These are phyloP conservation scores for Formica selysi DNA, from an alignment of 1,140 invertebrate genomes.

Conservation along the genomic window DNA sequence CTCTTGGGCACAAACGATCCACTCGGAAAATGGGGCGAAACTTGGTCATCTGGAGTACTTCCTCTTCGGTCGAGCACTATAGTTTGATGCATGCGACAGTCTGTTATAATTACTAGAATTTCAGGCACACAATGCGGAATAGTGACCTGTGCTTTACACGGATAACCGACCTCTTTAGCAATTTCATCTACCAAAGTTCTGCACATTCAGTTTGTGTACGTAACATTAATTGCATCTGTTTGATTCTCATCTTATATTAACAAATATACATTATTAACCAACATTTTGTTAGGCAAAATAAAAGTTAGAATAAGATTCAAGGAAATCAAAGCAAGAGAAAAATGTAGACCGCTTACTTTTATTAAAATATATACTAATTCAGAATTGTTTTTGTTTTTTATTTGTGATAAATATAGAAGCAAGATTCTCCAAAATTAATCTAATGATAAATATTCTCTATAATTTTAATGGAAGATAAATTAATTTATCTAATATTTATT, in stretches of 20 bases:
- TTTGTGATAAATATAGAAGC: neutral
- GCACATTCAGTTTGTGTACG: neutral
- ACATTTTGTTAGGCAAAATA: neutral
- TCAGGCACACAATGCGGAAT: slow-evolving; percentile 29
- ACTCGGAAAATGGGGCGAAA: slow-evolving; percentile 39
- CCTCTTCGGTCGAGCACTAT: slow-evolving; percentile 18
- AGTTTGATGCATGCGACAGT: slow-evolving; percentile 33
- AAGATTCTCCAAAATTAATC: neutral
- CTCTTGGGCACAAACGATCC: slow-evolving; percentile 41
- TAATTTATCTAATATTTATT: slow-evolving; percentile 7
- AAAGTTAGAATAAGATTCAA: neutral
- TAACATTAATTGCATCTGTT: neutral
- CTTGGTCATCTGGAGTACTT: slow-evolving; percentile 54
- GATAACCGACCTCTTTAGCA: slow-evolving; percentile 40
- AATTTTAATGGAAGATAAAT: neutral
- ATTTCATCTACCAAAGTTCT: slow-evolving; percentile 4
- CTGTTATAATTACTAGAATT: slow-evolving; percentile 63
- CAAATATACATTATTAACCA: neutral
- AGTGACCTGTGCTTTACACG: slow-evolving; percentile 15
- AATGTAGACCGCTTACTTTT: neutral
- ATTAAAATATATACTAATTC: neutral
- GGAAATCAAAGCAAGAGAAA: neutral
- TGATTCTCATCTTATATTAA: neutral
- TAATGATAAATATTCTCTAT: neutral
- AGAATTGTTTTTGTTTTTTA: neutral